phyloP scores from a whole-genome alignment of 2,888 invertebrate genomes.

The Phoronis australis region DNA sequence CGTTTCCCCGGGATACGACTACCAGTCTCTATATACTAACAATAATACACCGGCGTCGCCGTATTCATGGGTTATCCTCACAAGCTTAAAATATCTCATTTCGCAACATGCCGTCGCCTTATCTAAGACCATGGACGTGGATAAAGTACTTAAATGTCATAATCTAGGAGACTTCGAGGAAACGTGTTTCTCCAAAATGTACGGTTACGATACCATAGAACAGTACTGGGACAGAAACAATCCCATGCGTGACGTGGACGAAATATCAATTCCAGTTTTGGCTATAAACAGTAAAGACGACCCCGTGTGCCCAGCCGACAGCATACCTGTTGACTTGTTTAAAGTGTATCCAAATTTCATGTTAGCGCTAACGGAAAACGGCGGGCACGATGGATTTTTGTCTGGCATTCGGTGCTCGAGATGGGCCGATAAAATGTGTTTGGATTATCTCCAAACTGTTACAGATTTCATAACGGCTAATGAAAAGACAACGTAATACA shows the following conservation, averaged over 20 bases:
- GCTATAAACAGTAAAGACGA: constrained; percentile 43
- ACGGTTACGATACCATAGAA: constrained; percentile 24
- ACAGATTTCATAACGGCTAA: constrained; percentile 1
- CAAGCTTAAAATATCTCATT: constrained; percentile 22
- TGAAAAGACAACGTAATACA: too few relatives aligned
- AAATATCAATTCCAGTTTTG: constrained; percentile 41
- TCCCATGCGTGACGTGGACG: constrained; percentile 44
- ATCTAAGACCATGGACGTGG: constrained; percentile 24
- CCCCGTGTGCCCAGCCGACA: constrained; percentile 25
- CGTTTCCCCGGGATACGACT: constrained; percentile 38
- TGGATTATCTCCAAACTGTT: constrained; percentile 30
- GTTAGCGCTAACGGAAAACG: constrained; percentile 33
- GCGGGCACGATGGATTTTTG: constrained; percentile 47
- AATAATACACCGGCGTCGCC: not conserved
- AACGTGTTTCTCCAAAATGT: constrained; percentile 29
- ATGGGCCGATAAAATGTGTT: constrained; percentile 27
- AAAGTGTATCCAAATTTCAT: constrained; percentile 41
- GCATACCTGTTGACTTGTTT: constrained; percentile 42
- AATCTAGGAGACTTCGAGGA: constrained; percentile 31
- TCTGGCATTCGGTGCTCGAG: constrained; percentile 23
- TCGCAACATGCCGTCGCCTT: constrained; percentile 26
- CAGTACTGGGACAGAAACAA: constrained; percentile 42
- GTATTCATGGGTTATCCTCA: constrained; percentile 3
- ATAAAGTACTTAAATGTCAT: constrained; percentile 23
- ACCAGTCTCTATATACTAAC: constrained; percentile 7